Conservation (phyloP, 2,888 invertebrate genomes). For the Drosophila stalkeri region DNA sequence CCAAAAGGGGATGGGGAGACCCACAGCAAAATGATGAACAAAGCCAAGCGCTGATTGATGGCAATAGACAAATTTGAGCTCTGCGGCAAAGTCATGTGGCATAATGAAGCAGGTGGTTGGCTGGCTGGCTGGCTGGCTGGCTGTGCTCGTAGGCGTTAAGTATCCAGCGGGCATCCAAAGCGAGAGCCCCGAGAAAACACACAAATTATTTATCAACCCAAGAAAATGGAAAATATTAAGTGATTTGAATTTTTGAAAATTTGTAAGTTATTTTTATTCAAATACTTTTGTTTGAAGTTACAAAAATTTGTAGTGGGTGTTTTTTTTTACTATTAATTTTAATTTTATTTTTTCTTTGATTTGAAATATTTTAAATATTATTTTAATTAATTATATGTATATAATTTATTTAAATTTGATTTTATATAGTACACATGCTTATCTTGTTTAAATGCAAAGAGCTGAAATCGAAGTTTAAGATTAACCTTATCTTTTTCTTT, state of each 20-base stretch:
- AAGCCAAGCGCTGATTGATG: constrained; percentile 67
- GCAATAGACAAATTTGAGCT: constrained; percentile 50
- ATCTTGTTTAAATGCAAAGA: constrained; percentile 69
- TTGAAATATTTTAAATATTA: constrained; percentile 60
- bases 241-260: constrained; percentile 61
- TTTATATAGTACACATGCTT: constrained; percentile 65
- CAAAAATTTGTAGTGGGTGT: constrained; percentile 59
- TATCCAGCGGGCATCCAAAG: not conserved
- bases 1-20: constrained; percentile 30
- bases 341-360: constrained; percentile 36
- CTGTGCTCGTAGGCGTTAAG: constrained; percentile 30
- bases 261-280: constrained; percentile 74
- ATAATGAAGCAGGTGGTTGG: constrained; percentile 41
- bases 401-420: constrained; percentile 50
- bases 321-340: constrained; percentile 21
- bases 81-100: constrained; percentile 27
- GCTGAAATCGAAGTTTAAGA: constrained; percentile 58
- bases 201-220: not conserved
- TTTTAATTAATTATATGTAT: constrained; percentile 53
- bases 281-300: constrained; percentile 65
- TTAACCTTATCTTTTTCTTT: constrained; percentile 45
- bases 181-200: not conserved
- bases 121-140: no score
- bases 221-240: not conserved
- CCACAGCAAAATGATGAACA: constrained; percentile 47